A percentile compares a stretch with the other conserved stretches of the same genome.
Evolutionary conservation across 2,113 vertebrate genomes (phyloP).

Genomic region (Natator depressus): DNA sequence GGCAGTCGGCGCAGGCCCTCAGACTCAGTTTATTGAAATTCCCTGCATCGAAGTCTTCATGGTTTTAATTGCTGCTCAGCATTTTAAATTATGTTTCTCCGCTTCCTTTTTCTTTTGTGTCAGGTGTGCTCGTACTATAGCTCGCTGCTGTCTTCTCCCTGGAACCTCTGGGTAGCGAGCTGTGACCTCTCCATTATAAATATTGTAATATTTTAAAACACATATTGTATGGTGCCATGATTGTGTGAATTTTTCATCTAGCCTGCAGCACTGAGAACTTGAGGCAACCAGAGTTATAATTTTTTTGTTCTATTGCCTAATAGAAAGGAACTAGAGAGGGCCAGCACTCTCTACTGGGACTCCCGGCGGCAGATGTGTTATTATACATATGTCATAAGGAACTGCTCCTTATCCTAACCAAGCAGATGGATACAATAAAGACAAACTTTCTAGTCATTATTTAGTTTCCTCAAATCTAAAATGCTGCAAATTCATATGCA

Average conservation of each 20-base stretch:
- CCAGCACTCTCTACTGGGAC: background rate
- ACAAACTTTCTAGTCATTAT: slow-evolving; percentile 7
- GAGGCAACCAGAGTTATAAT: background rate
- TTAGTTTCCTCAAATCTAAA: background rate
- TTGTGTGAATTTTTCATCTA: slow-evolving; percentile 46
- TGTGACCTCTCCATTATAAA: slow-evolving; percentile 57
- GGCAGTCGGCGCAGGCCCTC: background rate
- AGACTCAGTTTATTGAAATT: background rate
- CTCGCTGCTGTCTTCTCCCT: slow-evolving; percentile 20
- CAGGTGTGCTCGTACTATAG: background rate
- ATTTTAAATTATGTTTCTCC: slow-evolving; percentile 21
- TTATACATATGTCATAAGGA: slow-evolving; percentile 40
- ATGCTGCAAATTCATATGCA: background rate
- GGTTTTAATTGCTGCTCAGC: slow-evolving; percentile 23
- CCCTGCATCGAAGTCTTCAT: background rate
- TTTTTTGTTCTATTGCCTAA: slow-evolving; percentile 30
- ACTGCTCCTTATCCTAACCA: background rate
- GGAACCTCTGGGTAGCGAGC: slow-evolving; percentile 49
- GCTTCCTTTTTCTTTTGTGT: background rate
- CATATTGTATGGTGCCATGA: slow-evolving; percentile 40
- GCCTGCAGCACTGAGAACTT: slow-evolving; percentile 41
- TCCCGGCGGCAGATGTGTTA: slow-evolving; percentile 45
- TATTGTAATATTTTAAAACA: slow-evolving; percentile 64
- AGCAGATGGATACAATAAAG: slow-evolving; percentile 60
- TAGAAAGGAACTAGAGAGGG: slow-evolving; percentile 25